phyloP scores from a whole-genome alignment of 2,113 vertebrate species.

The Diadophis punctatus region DNA sequence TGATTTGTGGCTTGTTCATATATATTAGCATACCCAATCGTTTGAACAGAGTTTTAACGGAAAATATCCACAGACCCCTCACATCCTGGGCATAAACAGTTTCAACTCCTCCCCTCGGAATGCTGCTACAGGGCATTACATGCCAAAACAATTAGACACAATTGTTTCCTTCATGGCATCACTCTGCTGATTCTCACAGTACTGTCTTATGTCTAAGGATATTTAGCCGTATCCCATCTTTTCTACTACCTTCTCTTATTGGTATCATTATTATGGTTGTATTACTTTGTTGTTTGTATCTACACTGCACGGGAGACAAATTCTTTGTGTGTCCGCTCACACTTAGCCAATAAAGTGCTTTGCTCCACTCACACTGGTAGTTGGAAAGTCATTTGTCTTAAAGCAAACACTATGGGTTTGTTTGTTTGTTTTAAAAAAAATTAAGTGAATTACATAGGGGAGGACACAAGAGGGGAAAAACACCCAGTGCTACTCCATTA shows the following conservation, averaged over 20 bases:
- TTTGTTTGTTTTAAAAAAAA: not conserved
- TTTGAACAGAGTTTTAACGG: no score
- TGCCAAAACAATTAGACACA: not conserved
- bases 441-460: not conserved
- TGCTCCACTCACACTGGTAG: not conserved
- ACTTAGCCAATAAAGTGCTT: not conserved
- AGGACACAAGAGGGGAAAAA: not conserved
- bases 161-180: not conserved
- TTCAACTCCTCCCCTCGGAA: not conserved
- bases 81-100: not conserved
- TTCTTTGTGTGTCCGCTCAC: no score
- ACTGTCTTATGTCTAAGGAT: not conserved
- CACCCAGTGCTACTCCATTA: slow-evolving; percentile 5
- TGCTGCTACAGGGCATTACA: not conserved
- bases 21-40: no score
- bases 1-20: no score
- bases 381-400: not conserved
- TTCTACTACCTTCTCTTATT: not conserved
- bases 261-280: not conserved
- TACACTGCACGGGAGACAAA: not conserved
- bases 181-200: no score
- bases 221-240: not conserved
- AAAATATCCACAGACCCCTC: not conserved
- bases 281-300: not conserved
- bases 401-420: not conserved